Percentiles rank a stretch among this genome's conserved stretches.
phyloP scores from a whole-genome alignment of 2,888 invertebrate species.

The Suillia variegata region DNA sequence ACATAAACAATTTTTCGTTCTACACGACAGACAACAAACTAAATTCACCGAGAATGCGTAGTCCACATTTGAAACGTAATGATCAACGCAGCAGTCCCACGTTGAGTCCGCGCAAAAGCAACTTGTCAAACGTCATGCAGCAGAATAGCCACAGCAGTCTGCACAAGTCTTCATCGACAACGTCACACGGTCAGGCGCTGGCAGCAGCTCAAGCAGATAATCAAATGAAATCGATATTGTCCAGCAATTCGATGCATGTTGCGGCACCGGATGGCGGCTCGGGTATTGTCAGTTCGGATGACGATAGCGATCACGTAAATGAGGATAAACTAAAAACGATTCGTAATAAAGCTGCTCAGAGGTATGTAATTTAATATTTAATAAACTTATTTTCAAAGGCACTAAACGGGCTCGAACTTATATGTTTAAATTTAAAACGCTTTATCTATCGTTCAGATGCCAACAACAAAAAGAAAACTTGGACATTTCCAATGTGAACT shows the following conservation, averaged over 20 bases:
- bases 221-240: constrained; percentile 38
- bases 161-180: constrained; percentile 20
- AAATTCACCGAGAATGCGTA: constrained; percentile 58
- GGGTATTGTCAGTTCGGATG: constrained; percentile 65
- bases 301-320: constrained; percentile 67
- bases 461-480: constrained; percentile 49
- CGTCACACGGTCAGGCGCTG: constrained; percentile 16
- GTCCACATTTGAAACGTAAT: constrained; percentile 53
- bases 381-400: no score
- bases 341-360: constrained; percentile 67
- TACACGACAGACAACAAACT: constrained; percentile 50
- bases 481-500: constrained; percentile 36
- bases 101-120: constrained; percentile 55
- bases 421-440: neutral
- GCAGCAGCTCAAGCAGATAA: constrained; percentile 29
- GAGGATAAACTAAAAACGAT: constrained; percentile 72
- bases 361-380: constrained; percentile 35
- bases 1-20: no score
- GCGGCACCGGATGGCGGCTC: constrained; percentile 54
- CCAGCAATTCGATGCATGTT: constrained; percentile 45
- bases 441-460: no score
- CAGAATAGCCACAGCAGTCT: constrained; percentile 13
- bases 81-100: constrained; percentile 49
- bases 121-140: constrained; percentile 15
- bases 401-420: no score